phyloP scores from a whole-genome alignment of 64 coral and sea anemone species.

The Porites lutea region DNA sequence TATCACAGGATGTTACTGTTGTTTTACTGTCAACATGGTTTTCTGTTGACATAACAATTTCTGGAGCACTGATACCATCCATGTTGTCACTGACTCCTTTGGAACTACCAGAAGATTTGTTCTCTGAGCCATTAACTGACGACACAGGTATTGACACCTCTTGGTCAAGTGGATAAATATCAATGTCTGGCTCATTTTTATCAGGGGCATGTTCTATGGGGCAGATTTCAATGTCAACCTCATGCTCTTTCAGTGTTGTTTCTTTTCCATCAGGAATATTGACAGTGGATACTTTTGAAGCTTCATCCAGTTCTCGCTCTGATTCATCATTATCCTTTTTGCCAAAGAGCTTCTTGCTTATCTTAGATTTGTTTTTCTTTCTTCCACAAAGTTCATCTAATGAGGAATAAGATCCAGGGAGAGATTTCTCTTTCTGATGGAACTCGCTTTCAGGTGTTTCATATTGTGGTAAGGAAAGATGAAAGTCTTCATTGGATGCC shows the following conservation, averaged over 20 bases:
- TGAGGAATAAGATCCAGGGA: conserved; percentile 11
- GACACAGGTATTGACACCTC: neutral
- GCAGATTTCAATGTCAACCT: conserved; percentile 72
- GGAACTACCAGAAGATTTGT: conserved; percentile 25
- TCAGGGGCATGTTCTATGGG: conserved; percentile 61
- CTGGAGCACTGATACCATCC: no score
- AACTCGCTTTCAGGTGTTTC: conserved; percentile 26
- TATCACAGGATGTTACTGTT: neutral
- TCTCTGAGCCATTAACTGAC: conserved; percentile 12
- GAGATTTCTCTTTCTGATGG: neutral
- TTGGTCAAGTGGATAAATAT: conserved; percentile 74
- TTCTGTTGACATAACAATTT: neutral
- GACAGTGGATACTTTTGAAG: conserved; percentile 1
- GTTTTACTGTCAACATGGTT: neutral
- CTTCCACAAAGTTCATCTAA: conserved; percentile 41
- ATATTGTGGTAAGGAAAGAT: conserved; percentile 25
- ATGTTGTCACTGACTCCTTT: neutral
- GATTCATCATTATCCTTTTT: neutral
- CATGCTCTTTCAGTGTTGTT: conserved; percentile 28
- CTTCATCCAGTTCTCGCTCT: neutral
- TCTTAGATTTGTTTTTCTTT: conserved; percentile 14
- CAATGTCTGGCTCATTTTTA: conserved; percentile 60
- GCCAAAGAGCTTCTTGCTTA: conserved; percentile 18
- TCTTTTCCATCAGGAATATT: conserved; percentile 3
- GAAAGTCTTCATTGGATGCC: conserved; percentile 27